These are phyloP conservation scores for Thereva unica DNA, from an alignment of 2,888 invertebrate genomes.

Conservation along the genomic window DNA sequence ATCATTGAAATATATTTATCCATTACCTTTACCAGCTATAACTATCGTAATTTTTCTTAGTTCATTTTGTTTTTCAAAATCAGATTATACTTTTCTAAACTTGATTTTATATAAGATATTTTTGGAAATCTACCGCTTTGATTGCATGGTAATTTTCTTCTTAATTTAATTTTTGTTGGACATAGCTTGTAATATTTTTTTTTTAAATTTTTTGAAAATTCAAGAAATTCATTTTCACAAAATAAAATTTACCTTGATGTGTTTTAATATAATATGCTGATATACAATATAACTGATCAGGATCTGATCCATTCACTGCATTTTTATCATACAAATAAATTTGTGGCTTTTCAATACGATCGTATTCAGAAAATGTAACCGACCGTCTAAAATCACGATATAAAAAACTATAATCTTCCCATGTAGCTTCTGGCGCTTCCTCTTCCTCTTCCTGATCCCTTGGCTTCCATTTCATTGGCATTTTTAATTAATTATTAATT, in stretches of 20 bases:
- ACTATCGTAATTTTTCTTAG: no score
- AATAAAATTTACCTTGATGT: slow-evolving; percentile 57
- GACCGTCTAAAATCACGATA: slow-evolving; percentile 56
- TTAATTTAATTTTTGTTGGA: background rate
- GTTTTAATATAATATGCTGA: slow-evolving; percentile 58
- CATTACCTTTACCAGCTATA: no score
- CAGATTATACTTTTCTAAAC: no score
- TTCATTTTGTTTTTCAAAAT: no score
- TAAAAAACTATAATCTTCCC: slow-evolving; percentile 58
- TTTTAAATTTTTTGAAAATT: background rate
- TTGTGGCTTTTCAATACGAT: slow-evolving; percentile 54
- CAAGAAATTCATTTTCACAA: background rate
- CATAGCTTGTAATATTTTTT: slow-evolving; percentile 2
- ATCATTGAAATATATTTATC: no score
- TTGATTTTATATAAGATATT: no score
- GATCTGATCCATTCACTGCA: slow-evolving; percentile 55
- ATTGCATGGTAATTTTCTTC: no score
- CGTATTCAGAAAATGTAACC: slow-evolving; percentile 59
- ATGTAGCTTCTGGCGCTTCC: slow-evolving; percentile 60
- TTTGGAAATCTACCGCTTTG: no score
- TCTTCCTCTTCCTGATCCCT: slow-evolving; percentile 53
- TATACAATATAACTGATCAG: slow-evolving; percentile 57
- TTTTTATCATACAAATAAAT: slow-evolving; percentile 56
- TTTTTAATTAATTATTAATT: background rate
- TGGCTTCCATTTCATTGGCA: slow-evolving; percentile 52